Evolutionary conservation across 1,140 invertebrate genomes (phyloP).

Genomic region (Macrocentrus cingulum): DNA sequence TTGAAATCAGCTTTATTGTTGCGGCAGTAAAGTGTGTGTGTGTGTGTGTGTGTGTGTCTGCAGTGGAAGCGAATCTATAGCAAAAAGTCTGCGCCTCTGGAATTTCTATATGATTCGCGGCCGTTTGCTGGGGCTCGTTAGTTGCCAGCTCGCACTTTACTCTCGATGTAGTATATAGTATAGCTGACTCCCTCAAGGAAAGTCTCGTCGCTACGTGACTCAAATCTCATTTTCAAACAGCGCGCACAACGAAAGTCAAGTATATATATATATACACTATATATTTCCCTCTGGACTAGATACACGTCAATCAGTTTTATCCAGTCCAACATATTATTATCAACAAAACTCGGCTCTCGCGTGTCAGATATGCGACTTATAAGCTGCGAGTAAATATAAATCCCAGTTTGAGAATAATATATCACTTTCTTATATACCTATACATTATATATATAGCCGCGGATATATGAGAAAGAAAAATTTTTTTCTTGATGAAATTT

Average conservation of each 20-base stretch:
- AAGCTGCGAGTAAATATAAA: no score
- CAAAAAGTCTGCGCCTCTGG: no score
- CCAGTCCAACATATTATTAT: background rate
- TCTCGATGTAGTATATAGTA: background rate
- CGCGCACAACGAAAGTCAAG: constrained; percentile 4
- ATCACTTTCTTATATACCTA: no score
- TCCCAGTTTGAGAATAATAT: no score
- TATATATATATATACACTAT: background rate
- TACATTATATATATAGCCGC: no score
- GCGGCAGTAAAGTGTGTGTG: background rate
- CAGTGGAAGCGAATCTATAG: background rate
- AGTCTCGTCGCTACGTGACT: constrained; percentile 50
- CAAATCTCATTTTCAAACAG: constrained; percentile 48
- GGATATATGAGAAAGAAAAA: no score
- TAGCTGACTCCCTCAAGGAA: constrained; percentile 24
- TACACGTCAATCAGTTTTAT: background rate
- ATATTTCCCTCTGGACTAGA: no score
- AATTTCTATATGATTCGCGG: constrained; percentile 20
- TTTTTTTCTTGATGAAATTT: no score
- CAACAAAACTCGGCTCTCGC: background rate
- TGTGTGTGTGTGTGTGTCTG: background rate
- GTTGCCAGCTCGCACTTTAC: no score
- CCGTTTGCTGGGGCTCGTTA: constrained; percentile 21
- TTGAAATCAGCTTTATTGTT: background rate
- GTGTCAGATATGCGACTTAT: background rate